Evolutionary conservation across 1,140 invertebrate genomes (phyloP), one percentile per base, ranked within the genome.

Genomic region (Agrypnia vestita): DNA sequence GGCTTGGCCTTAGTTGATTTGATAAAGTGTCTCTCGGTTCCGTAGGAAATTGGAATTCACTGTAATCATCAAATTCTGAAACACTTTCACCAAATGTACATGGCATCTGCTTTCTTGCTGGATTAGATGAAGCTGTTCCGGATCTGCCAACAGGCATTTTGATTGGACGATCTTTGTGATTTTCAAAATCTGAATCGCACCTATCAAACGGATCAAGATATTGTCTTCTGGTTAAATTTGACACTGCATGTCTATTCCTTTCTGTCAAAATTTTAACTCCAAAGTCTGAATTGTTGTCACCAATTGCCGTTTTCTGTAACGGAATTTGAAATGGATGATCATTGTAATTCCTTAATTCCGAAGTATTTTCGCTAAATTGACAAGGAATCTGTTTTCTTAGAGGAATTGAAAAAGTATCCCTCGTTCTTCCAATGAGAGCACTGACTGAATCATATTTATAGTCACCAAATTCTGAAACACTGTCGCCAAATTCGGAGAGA

Each of bases 71-170:
- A 64, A 64, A 44, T 35, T 64, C 61, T 64, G 25, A 21, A 59
- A 59, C 17, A 19, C 55, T 59, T 59, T 59, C 55, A 21, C 55
- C 55, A 59, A 59, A 59, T 59, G 8, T 59, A 21, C 15, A 59
- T 17, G 12, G 21, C 17, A 19, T 59, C 15, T 59, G 55, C 8
- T 3, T 59, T 19, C 55, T 59, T 9, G 15, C n/a, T 59, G 55
- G 4, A 59, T 59, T 59, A 3, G 55, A 59, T 15, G 12, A 19
- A 19, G 17, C 15, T 19, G 11, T 19, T 17, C 15, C 15, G 8
- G 55, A 59, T 21, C 55, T 59, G 25, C 10, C 49, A 51, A 12
- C 3, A 8, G 49, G 49, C 1, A 51, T 51, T 51, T 1, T 15
- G n/a, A 13, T 51, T 51, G n/a, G n/a, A 15, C 49, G 49, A 12